Conservation (phyloP, 2,797 vertebrate species). For the Periparus ater region DNA sequence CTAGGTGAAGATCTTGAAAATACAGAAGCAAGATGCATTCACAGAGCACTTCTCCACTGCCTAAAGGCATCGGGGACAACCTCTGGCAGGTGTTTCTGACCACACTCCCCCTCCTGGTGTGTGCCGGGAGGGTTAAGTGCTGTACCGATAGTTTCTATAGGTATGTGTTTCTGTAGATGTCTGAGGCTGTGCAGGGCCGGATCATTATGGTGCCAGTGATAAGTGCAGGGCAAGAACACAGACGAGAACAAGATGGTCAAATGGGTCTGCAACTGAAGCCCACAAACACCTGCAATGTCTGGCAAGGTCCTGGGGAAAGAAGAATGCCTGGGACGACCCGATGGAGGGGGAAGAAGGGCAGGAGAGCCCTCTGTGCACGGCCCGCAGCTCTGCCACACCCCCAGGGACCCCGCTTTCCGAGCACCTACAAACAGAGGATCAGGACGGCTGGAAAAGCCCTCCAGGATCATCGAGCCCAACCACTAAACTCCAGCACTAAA, state of each 20-base stretch:
- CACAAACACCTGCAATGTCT: not conserved
- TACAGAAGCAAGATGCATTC: not conserved
- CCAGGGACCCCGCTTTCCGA: not conserved
- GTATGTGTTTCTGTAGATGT: not conserved
- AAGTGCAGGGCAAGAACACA: not conserved
- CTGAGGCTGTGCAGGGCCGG: not conserved
- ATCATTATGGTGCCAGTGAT: fast-evolving
- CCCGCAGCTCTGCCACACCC: not conserved
- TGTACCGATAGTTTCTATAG: not conserved
- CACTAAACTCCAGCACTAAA: not conserved
- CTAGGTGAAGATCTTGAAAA: not conserved
- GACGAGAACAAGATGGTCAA: not conserved
- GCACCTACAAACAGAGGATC: not conserved
- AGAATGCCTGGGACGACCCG: not conserved
- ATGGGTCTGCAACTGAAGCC: not conserved
- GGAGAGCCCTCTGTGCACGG: not conserved
- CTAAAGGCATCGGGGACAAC: not conserved
- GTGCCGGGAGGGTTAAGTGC: not conserved
- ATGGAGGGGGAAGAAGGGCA: not conserved
- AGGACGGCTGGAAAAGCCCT: not conserved
- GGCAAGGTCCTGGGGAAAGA: not conserved
- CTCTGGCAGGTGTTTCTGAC: not conserved
- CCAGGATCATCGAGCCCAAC: not conserved
- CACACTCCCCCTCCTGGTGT: not conserved
- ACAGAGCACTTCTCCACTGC: not conserved